Evolutionary conservation across 2,113 vertebrate species (phyloP), one percentile per base, ranked within the genome.

Genomic region (Rhadina sibilatrix): DNA sequence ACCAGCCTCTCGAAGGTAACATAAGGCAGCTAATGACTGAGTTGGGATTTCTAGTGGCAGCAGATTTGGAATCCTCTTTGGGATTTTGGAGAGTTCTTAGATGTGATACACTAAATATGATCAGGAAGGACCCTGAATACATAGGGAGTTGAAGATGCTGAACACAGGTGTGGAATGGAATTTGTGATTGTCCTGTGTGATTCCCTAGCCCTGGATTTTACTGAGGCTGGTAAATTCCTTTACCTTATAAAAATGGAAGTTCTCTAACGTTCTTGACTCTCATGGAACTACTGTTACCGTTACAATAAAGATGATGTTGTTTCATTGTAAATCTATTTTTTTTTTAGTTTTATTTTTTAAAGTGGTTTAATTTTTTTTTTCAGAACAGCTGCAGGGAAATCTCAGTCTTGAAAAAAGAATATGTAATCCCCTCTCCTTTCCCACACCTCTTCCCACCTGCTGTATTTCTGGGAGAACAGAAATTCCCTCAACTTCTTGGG

Each of bases 311-410:
- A 95, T 93, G 88, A 70, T 93, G 64, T 94, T 97, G 92, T 97
- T 98, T 96, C 90, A 96, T 92, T 94, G 50, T 93, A 97, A 95
- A 95, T 95, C 90, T 96, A 81, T 96, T 71, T 94, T 90, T 94
- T 84, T 49, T 56, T 44, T 37, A 14, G 35, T 53, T 56, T 69
- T 17, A 8, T 71, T 85, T 85, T 85, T 84, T 40, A 3, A 87
- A 96, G 54, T 35, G 84, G 30, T 92, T 97, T 89, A 60, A 82
- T 84, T 59, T 83, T 92, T 56, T 40, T 56, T 30, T 49, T 2
- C 5, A 93, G 76, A 93, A 35, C 79, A 96, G 83, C 94, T 93
- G 93, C 82, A 56, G 44, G 35, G 64, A 91, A 70, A 59, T 63
- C 31, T 86, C 72, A 81, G 5, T 61, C 65, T 76, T 69, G 35